phyloP scores from a whole-genome alignment of 1,140 invertebrate species.

The Gyrodactylus salaris region DNA sequence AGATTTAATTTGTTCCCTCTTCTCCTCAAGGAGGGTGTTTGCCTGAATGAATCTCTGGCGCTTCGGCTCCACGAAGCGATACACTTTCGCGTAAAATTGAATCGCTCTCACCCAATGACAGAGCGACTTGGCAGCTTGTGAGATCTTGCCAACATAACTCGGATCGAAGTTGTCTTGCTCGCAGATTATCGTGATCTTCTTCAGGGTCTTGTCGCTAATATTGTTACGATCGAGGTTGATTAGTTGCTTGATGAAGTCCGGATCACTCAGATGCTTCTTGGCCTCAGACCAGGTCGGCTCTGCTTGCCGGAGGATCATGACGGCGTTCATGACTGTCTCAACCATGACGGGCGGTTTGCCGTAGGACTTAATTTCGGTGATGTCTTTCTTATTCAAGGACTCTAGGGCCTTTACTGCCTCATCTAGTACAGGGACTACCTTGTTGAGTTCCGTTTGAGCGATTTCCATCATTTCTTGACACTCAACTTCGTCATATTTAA shows the following conservation, averaged over 20 bases:
- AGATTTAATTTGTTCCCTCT: slow-evolving; percentile 36
- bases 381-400: slow-evolving; percentile 47
- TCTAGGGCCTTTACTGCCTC: slow-evolving; percentile 43
- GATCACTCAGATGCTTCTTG: slow-evolving; percentile 31
- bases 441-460: slow-evolving; percentile 39
- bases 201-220: slow-evolving; percentile 39
- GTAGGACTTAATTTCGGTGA: slow-evolving; percentile 52
- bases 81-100: slow-evolving; percentile 49
- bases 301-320: slow-evolving; percentile 39
- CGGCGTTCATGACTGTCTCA: slow-evolving; percentile 48
- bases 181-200: slow-evolving; percentile 39
- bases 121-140: slow-evolving; percentile 41
- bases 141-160: slow-evolving; percentile 33
- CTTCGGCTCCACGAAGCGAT: slow-evolving; percentile 44
- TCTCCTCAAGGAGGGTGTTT: slow-evolving; percentile 32
- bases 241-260: slow-evolving; percentile 27
- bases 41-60: slow-evolving; percentile 37
- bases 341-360: slow-evolving; percentile 41
- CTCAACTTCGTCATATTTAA: slow-evolving; percentile 38
- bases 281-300: slow-evolving; percentile 49
- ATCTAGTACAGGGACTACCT: slow-evolving; percentile 44
- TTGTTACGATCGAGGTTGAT: slow-evolving; percentile 52
- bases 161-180: slow-evolving; percentile 46
- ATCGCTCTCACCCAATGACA: slow-evolving; percentile 61
- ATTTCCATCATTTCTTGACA: slow-evolving; percentile 40